phyloP scores from a whole-genome alignment of 2,888 invertebrate species.

The Tipula helvola region DNA sequence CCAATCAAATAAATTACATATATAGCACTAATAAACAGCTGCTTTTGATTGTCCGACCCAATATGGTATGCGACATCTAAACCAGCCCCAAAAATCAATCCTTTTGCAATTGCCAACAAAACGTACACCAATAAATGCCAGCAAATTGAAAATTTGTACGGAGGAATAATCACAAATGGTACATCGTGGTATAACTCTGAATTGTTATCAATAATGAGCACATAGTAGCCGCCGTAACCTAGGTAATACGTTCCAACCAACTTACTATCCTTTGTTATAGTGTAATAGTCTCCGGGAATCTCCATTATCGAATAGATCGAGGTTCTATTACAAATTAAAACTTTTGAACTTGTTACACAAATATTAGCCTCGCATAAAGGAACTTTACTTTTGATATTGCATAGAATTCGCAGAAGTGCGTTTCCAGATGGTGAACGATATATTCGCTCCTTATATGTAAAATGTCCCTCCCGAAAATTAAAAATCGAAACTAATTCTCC shows the following conservation, averaged over 20 bases:
- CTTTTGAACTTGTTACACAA: not conserved
- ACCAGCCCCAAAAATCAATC: not conserved
- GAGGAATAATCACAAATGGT: not conserved
- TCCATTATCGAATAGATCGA: not conserved
- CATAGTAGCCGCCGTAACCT: not conserved
- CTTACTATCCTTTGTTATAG: not conserved
- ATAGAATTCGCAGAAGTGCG: not conserved
- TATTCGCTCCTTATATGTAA: no score
- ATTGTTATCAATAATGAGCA: not conserved
- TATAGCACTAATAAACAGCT: not conserved
- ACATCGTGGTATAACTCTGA: not conserved
- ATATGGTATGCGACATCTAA: not conserved
- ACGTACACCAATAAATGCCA: not conserved
- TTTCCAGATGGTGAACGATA: no score
- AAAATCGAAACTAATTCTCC: no score
- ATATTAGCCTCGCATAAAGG: not conserved
- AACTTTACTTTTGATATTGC: no score
- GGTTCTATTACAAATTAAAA: not conserved
- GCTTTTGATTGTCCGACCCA: not conserved
- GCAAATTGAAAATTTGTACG: not conserved
- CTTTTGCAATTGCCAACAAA: not conserved
- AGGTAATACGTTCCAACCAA: not conserved
- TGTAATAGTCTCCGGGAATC: not conserved
- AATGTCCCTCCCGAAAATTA: no score
- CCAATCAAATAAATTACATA: not conserved